Conservation (phyloP, 2,113 vertebrate species). For the Ictalurus punctatus region DNA sequence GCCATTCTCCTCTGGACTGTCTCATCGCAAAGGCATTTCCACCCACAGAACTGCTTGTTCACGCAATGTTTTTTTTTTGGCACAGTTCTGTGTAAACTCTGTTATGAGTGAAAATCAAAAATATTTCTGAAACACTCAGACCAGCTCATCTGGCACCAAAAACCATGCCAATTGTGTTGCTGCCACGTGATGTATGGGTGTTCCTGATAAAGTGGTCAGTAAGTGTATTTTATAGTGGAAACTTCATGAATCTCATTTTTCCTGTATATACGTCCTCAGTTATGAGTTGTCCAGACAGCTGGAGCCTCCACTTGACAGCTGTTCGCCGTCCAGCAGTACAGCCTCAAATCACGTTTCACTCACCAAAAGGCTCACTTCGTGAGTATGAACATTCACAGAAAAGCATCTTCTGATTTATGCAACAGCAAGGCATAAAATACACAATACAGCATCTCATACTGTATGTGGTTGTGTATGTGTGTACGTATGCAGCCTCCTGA, state of each 20-base stretch:
- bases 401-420: not conserved
- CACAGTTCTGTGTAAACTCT: not conserved
- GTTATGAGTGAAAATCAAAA: not conserved
- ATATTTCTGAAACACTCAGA: not conserved
- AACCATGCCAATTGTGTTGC: not conserved
- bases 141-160: not conserved
- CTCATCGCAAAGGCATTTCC: not conserved
- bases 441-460: not conserved
- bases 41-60: not conserved
- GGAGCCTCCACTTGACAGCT: conserved; percentile 82
- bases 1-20: not conserved
- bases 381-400: conserved; percentile 61
- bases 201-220: not conserved
- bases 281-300: conserved; percentile 80
- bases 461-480: not conserved
- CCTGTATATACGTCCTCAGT: conserved; percentile 62
- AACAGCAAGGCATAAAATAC: not conserved
- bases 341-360: conserved; percentile 72
- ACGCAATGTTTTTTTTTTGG: not conserved
- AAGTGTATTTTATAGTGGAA: not conserved
- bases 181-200: no score
- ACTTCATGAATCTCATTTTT: not conserved
- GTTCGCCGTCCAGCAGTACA: conserved; percentile 76
- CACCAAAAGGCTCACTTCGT: conserved; percentile 78
- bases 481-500: conserved; percentile 61